Conservation (phyloP, 2,113 vertebrate species). For the Bagarius yarrelli region DNA sequence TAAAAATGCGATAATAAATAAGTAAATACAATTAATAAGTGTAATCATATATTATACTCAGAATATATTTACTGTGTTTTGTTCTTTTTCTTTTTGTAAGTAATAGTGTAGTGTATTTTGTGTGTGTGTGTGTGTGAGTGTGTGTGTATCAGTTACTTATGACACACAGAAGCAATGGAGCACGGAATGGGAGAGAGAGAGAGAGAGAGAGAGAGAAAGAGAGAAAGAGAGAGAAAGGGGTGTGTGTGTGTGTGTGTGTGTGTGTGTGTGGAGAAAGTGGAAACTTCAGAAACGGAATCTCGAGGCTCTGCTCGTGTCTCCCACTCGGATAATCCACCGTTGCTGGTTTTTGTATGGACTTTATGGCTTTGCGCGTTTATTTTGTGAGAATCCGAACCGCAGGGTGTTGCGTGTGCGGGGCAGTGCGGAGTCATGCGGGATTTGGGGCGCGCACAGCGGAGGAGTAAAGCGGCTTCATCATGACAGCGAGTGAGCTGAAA, state of each 20-base stretch:
- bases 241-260: not conserved
- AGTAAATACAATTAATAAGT: too few relatives aligned
- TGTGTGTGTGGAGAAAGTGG: not conserved
- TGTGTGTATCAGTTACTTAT: not conserved
- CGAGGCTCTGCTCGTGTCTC: not conserved
- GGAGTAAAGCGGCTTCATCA: constrained; percentile 59
- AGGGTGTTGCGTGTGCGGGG: not conserved
- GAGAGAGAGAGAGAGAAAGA: not conserved
- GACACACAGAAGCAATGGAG: not conserved
- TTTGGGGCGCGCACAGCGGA: not conserved
- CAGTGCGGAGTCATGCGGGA: not conserved
- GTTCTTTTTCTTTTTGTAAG: too few relatives aligned
- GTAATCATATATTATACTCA: too few relatives aligned
- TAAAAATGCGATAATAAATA: too few relatives aligned
- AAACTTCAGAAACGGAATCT: not conserved
- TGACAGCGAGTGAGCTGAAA: constrained; percentile 78
- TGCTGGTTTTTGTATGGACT: not conserved
- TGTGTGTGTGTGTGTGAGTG: not conserved
- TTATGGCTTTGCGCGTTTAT: constrained; percentile 1
- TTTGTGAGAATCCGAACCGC: not conserved
- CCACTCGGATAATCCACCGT: not conserved
- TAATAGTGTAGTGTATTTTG: not conserved
- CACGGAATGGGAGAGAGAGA: not conserved
- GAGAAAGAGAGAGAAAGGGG: not conserved
- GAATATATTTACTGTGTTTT: too few relatives aligned